These are phyloP conservation scores for Xestia ashworthii DNA, from an alignment of 2,888 invertebrate genomes.

Conservation along the genomic window DNA sequence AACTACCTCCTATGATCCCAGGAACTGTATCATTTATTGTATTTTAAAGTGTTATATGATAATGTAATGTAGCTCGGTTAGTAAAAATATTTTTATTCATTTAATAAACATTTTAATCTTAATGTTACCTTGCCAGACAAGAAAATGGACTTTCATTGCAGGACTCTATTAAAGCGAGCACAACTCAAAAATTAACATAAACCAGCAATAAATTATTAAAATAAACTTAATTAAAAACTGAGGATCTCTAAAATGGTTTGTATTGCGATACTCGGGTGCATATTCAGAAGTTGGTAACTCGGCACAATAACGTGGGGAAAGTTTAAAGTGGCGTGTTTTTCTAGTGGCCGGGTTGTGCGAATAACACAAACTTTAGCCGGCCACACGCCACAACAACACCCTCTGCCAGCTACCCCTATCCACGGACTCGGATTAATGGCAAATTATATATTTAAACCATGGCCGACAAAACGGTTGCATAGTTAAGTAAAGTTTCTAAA, in stretches of 20 bases:
- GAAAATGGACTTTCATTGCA: slow-evolving; percentile 25
- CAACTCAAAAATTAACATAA: slow-evolving; percentile 41
- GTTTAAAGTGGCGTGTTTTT: slow-evolving; percentile 73
- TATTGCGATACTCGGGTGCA: slow-evolving; percentile 55
- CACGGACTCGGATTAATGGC: slow-evolving; percentile 36
- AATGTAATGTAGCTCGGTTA: too few relatives aligned
- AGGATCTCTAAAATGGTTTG: slow-evolving; percentile 58
- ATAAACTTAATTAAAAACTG: slow-evolving; percentile 60
- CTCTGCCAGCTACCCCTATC: slow-evolving; percentile 26
- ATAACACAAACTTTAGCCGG: slow-evolving; percentile 59
- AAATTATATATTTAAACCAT: slow-evolving; percentile 43
- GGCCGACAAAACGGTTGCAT: slow-evolving; percentile 5
- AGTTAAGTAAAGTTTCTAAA: slow-evolving; percentile 17
- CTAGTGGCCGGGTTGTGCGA: slow-evolving; percentile 58
- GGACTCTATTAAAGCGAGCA: slow-evolving; percentile 43
- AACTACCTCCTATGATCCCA: neutral
- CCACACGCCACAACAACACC: slow-evolving; percentile 48
- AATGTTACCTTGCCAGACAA: slow-evolving; percentile 17
- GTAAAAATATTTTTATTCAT: neutral
- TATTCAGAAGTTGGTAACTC: slow-evolving; percentile 66
- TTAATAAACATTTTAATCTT: slow-evolving; percentile 4
- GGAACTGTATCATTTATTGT: neutral
- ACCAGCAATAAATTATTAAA: slow-evolving; percentile 50
- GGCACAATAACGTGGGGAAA: slow-evolving; percentile 65
- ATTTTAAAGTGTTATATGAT: too few relatives aligned